Base-by-base conservation (phyloP, 23 tunicate genomes). In the Clavelina lepadiformis region DNA sequence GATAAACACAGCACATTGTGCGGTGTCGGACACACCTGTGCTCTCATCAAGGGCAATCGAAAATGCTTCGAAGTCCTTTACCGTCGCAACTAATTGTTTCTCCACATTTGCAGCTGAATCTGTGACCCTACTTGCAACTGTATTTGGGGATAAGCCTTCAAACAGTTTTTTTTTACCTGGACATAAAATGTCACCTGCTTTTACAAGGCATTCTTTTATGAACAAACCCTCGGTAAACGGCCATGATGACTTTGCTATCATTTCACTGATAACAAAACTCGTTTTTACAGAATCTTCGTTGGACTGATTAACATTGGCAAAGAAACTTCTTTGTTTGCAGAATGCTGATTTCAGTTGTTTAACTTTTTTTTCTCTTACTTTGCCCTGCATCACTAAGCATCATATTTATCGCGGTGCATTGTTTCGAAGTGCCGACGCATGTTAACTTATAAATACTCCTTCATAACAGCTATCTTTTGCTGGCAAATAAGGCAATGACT, bases 1-100 rank as follows among this genome's bases (percentile, higher is more conserved):
- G 55, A 78, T 68, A 37, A 78, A 68, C 41, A 68, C 83, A 78
- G 83, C 83, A 68, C 75, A 78, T 13, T 61, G 46, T n/a, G 82
- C 56, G 45, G 58, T 68, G 46, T 78, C 83, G 19, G 75, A 38
- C 46, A 54, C 63, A 57, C 45, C 67, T 56, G 83, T 68, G 83
- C 83, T 75, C 63, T 75, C 60, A 50, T 75, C 59, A 35, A 51
- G 50, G 36, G 63, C 56, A 34, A 64, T 29, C n/a, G 63, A 56
- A 11, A 51, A 28, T 27, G 52, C 19, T 26, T 6, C 58, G 33
- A 21, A n/a, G 11, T 33, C 22, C 24, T 66, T 46, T 32, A 26
- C 31, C 7, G n/a, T n/a, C n/a, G n/a, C n/a, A n/a, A n/a, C n/a
- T n/a, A n/a, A n/a, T n/a, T n/a, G n/a, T n/a, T n/a, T n/a, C n/a